Conservation (phyloP, 2,113 vertebrate species). For the Anas platyrhynchos region DNA sequence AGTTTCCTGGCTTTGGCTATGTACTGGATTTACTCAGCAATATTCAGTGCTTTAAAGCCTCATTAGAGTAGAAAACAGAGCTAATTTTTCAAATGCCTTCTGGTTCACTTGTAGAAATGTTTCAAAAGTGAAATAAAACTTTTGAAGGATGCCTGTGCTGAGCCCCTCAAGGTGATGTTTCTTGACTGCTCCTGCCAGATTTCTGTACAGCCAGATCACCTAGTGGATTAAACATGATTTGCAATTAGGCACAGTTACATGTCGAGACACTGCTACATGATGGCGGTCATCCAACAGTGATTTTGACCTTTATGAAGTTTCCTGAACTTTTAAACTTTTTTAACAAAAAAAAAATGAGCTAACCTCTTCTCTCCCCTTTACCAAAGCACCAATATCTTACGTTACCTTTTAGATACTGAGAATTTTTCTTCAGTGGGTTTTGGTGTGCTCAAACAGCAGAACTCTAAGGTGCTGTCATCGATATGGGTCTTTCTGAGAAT, state of each 20-base stretch:
- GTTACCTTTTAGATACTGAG: fast-evolving
- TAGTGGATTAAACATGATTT: not conserved
- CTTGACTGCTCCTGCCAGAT: not conserved
- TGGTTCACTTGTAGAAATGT: conserved; percentile 2
- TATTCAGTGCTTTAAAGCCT: conserved; percentile 14
- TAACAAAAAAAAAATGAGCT: not conserved
- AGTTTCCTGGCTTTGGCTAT: not conserved
- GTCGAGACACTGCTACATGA: not conserved
- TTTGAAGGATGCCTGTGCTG: not conserved
- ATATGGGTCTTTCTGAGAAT: not conserved
- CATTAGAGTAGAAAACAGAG: not conserved
- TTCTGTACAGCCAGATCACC: conserved; percentile 24
- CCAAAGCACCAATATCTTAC: not conserved
- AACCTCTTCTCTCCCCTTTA: not conserved
- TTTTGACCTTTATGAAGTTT: not conserved
- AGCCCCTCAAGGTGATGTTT: not conserved
- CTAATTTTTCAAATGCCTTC: conserved; percentile 19
- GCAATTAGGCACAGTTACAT: not conserved
- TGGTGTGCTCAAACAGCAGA: not conserved
- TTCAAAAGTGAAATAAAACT: conserved; percentile 13
- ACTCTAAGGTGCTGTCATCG: not conserved
- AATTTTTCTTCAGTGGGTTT: not conserved
- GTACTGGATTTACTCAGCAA: not conserved
- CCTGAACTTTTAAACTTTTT: not conserved
- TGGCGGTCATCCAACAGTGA: not conserved